Conservation (phyloP, 2,113 vertebrate species). For the Cavia porcellus region DNA sequence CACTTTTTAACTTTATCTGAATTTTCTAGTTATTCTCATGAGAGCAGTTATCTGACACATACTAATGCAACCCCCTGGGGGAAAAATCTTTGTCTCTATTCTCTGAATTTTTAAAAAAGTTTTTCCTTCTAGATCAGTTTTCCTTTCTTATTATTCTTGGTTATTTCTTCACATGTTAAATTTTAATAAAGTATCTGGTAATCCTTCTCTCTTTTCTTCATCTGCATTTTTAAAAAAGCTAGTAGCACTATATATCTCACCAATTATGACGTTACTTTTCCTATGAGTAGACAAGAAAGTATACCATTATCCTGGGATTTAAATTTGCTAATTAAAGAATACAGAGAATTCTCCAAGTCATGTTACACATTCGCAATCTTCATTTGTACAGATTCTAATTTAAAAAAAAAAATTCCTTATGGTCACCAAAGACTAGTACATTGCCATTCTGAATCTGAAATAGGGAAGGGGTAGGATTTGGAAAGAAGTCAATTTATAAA, state of each 20-base stretch:
- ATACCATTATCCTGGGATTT: not conserved
- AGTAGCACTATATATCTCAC: not conserved
- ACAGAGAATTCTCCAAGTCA: not conserved
- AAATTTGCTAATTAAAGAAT: not conserved
- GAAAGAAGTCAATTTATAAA: not conserved
- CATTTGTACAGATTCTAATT: not conserved
- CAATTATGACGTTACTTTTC: not conserved
- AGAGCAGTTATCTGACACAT: not conserved
- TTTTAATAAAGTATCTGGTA: not conserved
- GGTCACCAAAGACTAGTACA: not conserved
- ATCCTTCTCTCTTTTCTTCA: not conserved
- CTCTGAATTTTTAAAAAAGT: not conserved
- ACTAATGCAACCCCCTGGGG: not conserved
- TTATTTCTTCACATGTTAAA: not conserved
- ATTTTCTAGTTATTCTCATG: not conserved
- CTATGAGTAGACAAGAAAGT: not conserved
- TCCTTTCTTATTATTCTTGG: not conserved
- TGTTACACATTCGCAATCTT: not conserved
- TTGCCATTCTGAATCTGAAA: not conserved
- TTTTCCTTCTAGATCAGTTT: not conserved
- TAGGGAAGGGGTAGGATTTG: accelerated
- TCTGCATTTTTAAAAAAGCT: not conserved
- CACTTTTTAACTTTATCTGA: not conserved
- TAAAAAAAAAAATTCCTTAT: not conserved
- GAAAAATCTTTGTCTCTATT: not conserved